Conservation (phyloP, 2,888 invertebrate genomes). For the Synergus itoensis region DNA sequence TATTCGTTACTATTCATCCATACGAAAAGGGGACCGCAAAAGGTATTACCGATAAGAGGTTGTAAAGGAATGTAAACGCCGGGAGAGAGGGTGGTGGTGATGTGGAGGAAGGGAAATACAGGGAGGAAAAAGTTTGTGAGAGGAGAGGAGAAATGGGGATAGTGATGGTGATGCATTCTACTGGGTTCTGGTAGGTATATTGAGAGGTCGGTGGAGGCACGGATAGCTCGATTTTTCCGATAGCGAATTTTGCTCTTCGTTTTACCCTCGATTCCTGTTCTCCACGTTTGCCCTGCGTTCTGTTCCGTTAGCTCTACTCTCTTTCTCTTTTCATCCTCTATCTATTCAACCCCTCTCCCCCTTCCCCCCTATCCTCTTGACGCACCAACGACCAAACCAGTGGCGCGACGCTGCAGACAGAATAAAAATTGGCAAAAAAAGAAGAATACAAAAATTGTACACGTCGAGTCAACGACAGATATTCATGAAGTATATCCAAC, state of each 20-base stretch:
- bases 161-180: constrained; percentile 28
- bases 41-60: constrained; percentile 34
- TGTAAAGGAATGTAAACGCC: constrained; percentile 35
- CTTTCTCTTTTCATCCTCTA: constrained; percentile 54
- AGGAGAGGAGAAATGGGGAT: constrained; percentile 43
- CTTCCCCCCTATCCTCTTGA: constrained; percentile 61
- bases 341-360: constrained; percentile 55
- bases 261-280: constrained; percentile 51
- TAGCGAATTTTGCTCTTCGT: constrained; percentile 69
- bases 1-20: constrained; percentile 27
- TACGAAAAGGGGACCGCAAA: constrained; percentile 31
- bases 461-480: constrained; percentile 51
- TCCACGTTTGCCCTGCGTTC: constrained; percentile 50
- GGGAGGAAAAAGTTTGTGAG: constrained; percentile 7
- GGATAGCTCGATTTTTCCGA: constrained; percentile 74
- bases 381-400: constrained; percentile 67
- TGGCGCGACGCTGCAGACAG: constrained; percentile 67
- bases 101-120: constrained; percentile 10
- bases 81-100: constrained; percentile 38
- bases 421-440: constrained; percentile 68
- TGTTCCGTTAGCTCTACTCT: constrained; percentile 52
- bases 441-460: constrained; percentile 58
- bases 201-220: constrained; percentile 43
- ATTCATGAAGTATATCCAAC: constrained; percentile 53
- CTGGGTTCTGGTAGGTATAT: constrained; percentile 13